Base-by-base conservation (phyloP, 2,888 invertebrate species). In the Dugesia japonica region DNA sequence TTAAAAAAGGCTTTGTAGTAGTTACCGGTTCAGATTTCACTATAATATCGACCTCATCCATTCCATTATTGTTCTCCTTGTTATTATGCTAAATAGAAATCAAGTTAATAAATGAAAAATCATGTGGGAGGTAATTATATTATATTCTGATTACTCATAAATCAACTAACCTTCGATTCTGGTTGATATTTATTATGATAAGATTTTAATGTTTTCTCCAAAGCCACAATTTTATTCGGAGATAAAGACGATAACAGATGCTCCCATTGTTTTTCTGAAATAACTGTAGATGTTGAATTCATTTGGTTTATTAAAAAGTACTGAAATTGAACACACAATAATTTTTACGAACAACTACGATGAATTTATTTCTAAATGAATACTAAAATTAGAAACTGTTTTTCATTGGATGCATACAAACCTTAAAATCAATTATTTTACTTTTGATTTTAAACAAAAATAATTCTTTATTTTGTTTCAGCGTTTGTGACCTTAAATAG, bases 221-320 rank as follows among this genome's bases (percentile, higher is more conserved):
- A 23, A 56, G 56, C 56, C 20, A 56, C 56, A n/a, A 56, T 56
- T 56, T 56, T 56, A 23, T 56, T 56, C 20, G 56, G 56, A 4
- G 56, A 56, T 23, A 56, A 56, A 56, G 1, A 9, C n/a, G 56
- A 56, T 7, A 56, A n/a, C 1, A 56, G 23, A n/a, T 56, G 56
- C 17, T 56, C 56, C 56, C 56, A 56, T 56, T 56, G 56, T n/a
- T 56, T 56, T 56, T 56, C 56, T n/a, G 56, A 20, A 56, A 56
- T 56, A 23, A 56, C n/a, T 7, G 56, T 56, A 4, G 56, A 56
- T 13, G 56, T 20, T 56, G 56, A 56, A 56, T n/a, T 56, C 56
- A 56, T 56, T 56, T 13, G 1, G 4, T 56, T 56, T 7, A 31
- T 4, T 31, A 31, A 31, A 31, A 31, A 31, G 13, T 31, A 31